Base-by-base conservation (phyloP, 2,113 vertebrate species). In the Upupa epops region DNA sequence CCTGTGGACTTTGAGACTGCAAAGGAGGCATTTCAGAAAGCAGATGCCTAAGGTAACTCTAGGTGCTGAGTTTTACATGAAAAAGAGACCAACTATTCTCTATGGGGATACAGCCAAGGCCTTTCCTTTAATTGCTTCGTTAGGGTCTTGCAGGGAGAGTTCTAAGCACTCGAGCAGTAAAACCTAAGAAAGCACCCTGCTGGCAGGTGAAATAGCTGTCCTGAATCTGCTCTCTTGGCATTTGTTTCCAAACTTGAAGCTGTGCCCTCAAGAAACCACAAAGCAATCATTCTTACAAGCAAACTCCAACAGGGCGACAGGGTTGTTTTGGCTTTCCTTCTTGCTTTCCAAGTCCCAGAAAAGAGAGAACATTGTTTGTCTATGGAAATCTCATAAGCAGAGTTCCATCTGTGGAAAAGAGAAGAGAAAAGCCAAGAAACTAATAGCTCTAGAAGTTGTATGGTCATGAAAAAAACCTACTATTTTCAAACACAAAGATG, bases 241-340 rank as follows among this genome's bases (percentile, higher is more conserved):
- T 94, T 86, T 72, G 70, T 83, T 94, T 92, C 80, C 80, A 88
- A 75, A 74, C 70, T 90, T 90, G 83, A 92, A 92, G 81, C 74
- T 55, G 15, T 65, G 63, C 54, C 66, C 73, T 90, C 51, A 54
- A 86, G 86, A 90, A 95, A 93, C 80, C 70, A 86, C 88, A 95
- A 91, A 78, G 83, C 70, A 88, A 72, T 86, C 59, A 49, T 88
- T 91, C 86, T 90, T 81, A 76, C 80, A 92, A 95, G 83, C 2
- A 2, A 84, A 82, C 77, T 54, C 83, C 8, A 0, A 77, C 45
- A 80, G 46, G 45, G 77, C 55, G 28, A 86, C 2, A 3, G 72
- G 40, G 81, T 63, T 74, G 80, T 58, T 84, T 91, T 91, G 76
- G 61, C 61, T 94, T 95, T 74, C 83, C 76, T 60, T 49, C 26